A percentile compares a stretch with the other conserved stretches of the same genome.
Evolutionary conservation across 2,113 vertebrate species (phyloP).

Genomic region (Oxyura jamaicensis): DNA sequence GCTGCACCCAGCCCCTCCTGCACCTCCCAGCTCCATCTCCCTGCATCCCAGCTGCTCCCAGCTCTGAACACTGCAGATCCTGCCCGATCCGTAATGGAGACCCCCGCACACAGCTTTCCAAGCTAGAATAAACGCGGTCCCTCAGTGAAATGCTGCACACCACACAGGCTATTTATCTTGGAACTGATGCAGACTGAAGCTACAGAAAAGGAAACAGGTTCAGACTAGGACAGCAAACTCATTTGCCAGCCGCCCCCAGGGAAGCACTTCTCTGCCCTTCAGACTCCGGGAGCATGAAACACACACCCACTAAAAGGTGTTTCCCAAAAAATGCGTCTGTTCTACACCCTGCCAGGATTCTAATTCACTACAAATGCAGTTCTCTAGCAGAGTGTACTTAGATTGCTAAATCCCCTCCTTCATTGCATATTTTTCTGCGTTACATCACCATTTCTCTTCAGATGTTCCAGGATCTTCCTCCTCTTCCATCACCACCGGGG

Average conservation of each 20-base stretch:
- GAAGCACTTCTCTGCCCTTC: slow-evolving; percentile 18
- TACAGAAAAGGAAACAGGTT: neutral
- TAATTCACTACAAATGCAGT: neutral
- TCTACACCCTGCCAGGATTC: neutral
- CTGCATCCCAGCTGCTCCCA: neutral
- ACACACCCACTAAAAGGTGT: slow-evolving; percentile 32
- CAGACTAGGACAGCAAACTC: slow-evolving; percentile 18
- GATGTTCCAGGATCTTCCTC: neutral
- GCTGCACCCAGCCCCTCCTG: too few species aligned
- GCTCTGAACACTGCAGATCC: fast-evolving
- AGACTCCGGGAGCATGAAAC: neutral
- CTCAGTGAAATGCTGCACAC: fast-evolving
- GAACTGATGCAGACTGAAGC: neutral
- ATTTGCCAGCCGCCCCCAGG: neutral
- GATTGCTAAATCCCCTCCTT: fast-evolving
- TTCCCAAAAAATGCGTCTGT: neutral
- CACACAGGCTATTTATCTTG: neutral
- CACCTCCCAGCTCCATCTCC: neutral
- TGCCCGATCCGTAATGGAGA: neutral
- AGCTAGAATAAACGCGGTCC: fast-evolving
- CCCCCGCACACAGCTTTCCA: fast-evolving
- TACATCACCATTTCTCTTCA: neutral
- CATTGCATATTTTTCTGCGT: fast-evolving
- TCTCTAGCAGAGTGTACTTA: neutral
- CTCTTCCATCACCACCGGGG: neutral